Percentiles rank a stretch among this genome's conserved stretches.
These are phyloP conservation scores for Poeciliopsis prolifica DNA, from an alignment of 2,113 vertebrate species.

Conservation along the genomic window DNA sequence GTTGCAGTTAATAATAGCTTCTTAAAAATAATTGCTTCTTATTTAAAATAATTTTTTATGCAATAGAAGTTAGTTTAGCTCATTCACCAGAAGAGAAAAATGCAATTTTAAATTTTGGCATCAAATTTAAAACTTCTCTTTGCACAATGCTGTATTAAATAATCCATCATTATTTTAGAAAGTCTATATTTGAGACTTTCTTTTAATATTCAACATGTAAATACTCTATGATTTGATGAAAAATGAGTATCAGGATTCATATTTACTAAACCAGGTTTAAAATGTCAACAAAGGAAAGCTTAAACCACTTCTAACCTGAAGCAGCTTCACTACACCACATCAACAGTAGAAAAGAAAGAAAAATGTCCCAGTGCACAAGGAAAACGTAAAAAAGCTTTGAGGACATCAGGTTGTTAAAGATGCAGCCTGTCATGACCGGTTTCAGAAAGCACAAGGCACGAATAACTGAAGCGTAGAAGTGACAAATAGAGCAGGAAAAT, in stretches of 20 bases:
- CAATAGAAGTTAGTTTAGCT: too few relatives aligned
- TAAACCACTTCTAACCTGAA: neutral
- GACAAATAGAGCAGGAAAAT: conserved; percentile 30
- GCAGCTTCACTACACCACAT: neutral
- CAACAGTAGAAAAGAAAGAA: neutral
- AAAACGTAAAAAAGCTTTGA: neutral
- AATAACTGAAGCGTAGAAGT: conserved; percentile 16
- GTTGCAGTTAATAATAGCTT: neutral
- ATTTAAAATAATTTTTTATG: neutral
- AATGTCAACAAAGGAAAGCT: neutral
- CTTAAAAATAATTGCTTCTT: neutral
- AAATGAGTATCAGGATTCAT: neutral
- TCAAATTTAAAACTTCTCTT: neutral
- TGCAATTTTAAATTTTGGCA: neutral
- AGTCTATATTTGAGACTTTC: neutral
- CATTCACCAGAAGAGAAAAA: too few relatives aligned
- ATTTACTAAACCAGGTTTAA: neutral
- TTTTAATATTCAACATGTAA: neutral
- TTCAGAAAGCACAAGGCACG: neutral
- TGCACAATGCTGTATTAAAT: neutral
- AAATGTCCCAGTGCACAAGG: neutral
- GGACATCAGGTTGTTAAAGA: neutral
- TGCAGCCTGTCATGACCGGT: neutral
- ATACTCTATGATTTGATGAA: neutral
- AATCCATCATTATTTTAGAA: neutral